A percentile compares a stretch with the other conserved stretches of the same genome.
phyloP scores from a whole-genome alignment of 2,113 vertebrate genomes.

The Camelus dromedarius region DNA sequence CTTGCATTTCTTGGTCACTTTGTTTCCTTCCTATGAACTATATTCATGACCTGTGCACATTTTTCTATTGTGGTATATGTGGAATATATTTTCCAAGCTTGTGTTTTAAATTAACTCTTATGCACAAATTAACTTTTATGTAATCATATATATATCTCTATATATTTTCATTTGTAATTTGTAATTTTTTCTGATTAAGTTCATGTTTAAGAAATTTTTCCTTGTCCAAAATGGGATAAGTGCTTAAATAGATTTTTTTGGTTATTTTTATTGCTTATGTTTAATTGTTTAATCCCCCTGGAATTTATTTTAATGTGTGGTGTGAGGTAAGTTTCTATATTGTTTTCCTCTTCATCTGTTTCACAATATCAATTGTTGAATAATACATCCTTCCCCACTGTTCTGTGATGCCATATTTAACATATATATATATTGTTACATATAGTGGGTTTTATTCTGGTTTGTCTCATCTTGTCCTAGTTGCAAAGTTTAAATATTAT shows the following conservation, averaged over 20 bases:
- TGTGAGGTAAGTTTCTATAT: slow-evolving; percentile 64
- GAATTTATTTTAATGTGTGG: slow-evolving; percentile 60
- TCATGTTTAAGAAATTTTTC: slow-evolving; percentile 22
- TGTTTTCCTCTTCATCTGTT: slow-evolving; percentile 55
- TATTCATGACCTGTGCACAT: not conserved
- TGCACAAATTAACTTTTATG: not conserved
- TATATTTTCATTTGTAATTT: slow-evolving; percentile 53
- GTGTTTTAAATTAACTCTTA: slow-evolving; percentile 53
- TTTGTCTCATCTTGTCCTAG: slow-evolving; percentile 36
- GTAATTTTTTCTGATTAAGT: slow-evolving; percentile 51
- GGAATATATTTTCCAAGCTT: slow-evolving; percentile 29
- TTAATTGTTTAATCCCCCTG: slow-evolving; percentile 12
- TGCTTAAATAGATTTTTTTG: slow-evolving; percentile 36
- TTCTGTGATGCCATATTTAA: slow-evolving; percentile 8
- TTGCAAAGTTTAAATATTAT: slow-evolving; percentile 61
- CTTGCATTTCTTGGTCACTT: slow-evolving; percentile 7
- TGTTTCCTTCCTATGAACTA: not conserved
- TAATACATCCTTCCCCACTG: slow-evolving; percentile 3
- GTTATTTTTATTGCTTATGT: slow-evolving; percentile 33
- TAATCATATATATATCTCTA: not conserved
- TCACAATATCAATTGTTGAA: slow-evolving; percentile 48
- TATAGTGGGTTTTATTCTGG: slow-evolving; percentile 23
- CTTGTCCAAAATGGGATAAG: slow-evolving; percentile 30
- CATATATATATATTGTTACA: slow-evolving; percentile 4
- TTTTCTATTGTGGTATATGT: not conserved